Evolutionary conservation across 2,113 vertebrate species (phyloP).

Genomic region (Megaleporinus macrocephalus): DNA sequence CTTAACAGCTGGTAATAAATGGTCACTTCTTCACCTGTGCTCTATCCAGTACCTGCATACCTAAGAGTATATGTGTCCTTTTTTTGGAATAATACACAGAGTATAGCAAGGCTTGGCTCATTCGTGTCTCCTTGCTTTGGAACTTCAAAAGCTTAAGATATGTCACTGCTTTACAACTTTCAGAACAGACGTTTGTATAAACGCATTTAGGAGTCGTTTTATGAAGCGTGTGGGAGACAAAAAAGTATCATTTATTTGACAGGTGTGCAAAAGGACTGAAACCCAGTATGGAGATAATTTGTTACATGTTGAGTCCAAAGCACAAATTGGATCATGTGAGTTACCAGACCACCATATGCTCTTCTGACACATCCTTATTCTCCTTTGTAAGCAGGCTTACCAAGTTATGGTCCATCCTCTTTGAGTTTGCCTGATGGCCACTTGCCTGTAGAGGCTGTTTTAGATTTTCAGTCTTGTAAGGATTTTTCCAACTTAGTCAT

Average conservation of each 20-base stretch:
- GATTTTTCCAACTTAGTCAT: conserved; percentile 63
- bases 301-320: conserved; percentile 41
- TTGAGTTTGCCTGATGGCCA: conserved; percentile 45
- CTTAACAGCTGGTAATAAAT: not conserved
- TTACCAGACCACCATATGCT: conserved; percentile 39
- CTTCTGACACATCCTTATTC: conserved; percentile 30
- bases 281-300: conserved; percentile 40
- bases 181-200: not conserved
- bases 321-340: conserved; percentile 48
- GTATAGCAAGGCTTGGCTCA: not conserved
- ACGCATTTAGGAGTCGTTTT: not conserved
- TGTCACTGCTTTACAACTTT: not conserved
- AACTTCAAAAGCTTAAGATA: not conserved
- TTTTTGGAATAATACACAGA: not conserved
- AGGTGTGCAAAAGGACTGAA: conserved; percentile 66
- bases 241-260: conserved; percentile 67
- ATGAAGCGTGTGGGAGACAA: conserved; percentile 50
- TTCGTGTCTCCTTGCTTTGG: not conserved
- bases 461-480: conserved; percentile 60
- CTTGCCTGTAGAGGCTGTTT: conserved; percentile 57
- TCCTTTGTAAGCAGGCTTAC: conserved; percentile 43
- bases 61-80: too few relatives aligned
- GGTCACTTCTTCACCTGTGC: too few relatives aligned
- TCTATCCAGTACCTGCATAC: too few relatives aligned
- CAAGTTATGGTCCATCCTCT: conserved; percentile 45